These are phyloP conservation scores for Pachyseris speciosa DNA, from an alignment of 64 coral and sea anemone genomes.

Conservation along the genomic window DNA sequence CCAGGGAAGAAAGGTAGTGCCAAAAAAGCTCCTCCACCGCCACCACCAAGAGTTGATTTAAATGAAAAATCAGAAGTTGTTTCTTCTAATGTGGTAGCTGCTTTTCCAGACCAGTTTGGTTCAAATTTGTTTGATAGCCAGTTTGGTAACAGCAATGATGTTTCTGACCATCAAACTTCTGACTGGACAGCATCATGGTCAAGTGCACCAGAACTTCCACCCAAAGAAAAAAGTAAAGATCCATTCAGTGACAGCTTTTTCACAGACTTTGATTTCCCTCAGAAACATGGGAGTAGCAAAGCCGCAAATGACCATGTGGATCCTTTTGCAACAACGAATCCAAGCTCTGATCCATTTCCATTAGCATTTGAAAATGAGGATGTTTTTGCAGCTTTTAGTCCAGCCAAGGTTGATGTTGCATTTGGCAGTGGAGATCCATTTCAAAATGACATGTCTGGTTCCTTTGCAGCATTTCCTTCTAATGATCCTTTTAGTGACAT, in stretches of 20 bases:
- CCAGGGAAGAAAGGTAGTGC: conserved; percentile 36
- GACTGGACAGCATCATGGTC: conserved; percentile 28
- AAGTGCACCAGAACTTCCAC: neutral
- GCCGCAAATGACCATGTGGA: conserved; percentile 3
- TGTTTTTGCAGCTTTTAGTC: conserved; percentile 72
- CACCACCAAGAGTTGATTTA: conserved; percentile 83
- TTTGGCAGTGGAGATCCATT: conserved; percentile 29
- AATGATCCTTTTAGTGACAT: conserved; percentile 82
- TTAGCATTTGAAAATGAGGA: conserved; percentile 61
- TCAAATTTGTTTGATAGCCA: neutral
- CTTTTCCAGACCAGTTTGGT: conserved; percentile 60
- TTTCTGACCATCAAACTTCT: neutral
- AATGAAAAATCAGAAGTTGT: neutral
- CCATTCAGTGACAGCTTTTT: conserved; percentile 84
- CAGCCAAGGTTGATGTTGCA: conserved; percentile 12
- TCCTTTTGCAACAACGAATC: conserved; percentile 54
- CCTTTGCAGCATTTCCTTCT: conserved; percentile 47
- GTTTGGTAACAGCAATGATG: neutral
- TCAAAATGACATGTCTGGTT: conserved; percentile 22
- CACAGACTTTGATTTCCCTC: conserved; percentile 71
- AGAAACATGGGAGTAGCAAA: neutral
- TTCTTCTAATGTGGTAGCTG: neutral
- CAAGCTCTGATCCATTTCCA: conserved; percentile 39
- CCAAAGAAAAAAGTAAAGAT: conserved; percentile 4
- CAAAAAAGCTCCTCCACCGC: conserved; percentile 71